A percentile compares a stretch with the other conserved stretches of the same genome.
Evolutionary conservation across 2,888 invertebrate genomes (phyloP).

Genomic region (Lasius platythorax): DNA sequence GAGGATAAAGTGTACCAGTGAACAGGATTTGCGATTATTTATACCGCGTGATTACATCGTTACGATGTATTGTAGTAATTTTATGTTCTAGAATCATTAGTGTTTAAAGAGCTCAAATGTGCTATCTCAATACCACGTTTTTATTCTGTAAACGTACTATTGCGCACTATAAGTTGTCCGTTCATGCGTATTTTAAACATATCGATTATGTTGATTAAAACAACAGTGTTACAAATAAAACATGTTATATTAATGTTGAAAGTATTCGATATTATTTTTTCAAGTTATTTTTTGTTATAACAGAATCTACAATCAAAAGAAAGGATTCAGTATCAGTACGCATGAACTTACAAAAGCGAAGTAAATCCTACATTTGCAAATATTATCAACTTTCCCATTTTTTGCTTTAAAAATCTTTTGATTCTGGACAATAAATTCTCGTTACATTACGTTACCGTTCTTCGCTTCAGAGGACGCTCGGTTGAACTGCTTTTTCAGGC

Average conservation of each 20-base stretch:
- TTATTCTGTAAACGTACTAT: slow-evolving; percentile 22
- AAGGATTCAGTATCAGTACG: slow-evolving; percentile 4
- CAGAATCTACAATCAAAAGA: not conserved
- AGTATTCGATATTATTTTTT: slow-evolving; percentile 22
- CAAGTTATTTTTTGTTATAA: not conserved
- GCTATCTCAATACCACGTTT: slow-evolving; percentile 51
- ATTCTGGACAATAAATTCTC: slow-evolving; percentile 60
- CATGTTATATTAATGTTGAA: not conserved
- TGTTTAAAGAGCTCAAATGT: slow-evolving; percentile 60
- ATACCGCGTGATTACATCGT: slow-evolving; percentile 5
- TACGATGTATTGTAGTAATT: slow-evolving; percentile 42
- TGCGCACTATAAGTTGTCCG: slow-evolving; percentile 3
- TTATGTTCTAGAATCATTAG: slow-evolving; percentile 55
- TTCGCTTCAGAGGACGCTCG: slow-evolving; percentile 21
- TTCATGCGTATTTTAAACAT: slow-evolving; percentile 28
- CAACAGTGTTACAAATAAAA: slow-evolving; percentile 20
- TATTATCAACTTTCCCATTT: slow-evolving; percentile 7
- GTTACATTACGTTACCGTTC: not conserved
- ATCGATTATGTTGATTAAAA: slow-evolving; percentile 20
- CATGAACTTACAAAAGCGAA: slow-evolving; percentile 17
- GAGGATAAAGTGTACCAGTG: slow-evolving; percentile 2
- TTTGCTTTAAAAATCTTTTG: slow-evolving; percentile 49
- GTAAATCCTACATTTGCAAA: slow-evolving; percentile 12
- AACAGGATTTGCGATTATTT: slow-evolving; percentile 29
- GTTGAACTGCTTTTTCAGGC: slow-evolving; percentile 37